Evolutionary conservation across 2,888 invertebrate genomes (phyloP).

Genomic region (Schrankia costaestrigalis): DNA sequence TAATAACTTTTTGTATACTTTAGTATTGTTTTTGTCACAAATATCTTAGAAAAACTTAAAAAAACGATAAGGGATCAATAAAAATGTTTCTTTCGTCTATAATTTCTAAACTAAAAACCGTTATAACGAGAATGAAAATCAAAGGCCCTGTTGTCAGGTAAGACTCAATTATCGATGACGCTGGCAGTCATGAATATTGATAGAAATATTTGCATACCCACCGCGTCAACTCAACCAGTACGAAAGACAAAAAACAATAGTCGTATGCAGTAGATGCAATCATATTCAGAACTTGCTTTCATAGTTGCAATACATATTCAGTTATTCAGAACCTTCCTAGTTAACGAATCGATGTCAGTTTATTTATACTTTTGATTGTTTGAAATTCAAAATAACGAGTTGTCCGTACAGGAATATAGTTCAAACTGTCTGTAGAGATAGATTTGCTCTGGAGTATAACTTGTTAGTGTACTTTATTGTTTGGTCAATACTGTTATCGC

Average conservation of each 20-base stretch:
- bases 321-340: conserved; percentile 26
- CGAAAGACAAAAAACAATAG: conserved; percentile 45
- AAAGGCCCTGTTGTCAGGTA: conserved; percentile 50
- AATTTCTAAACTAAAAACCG: conserved; percentile 18
- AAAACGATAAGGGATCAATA: no score
- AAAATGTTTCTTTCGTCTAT: no score
- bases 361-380: conserved; percentile 19
- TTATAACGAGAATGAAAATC: conserved; percentile 49
- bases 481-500: no score
- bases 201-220: conserved; percentile 62
- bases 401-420: no score
- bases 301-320: conserved; percentile 28
- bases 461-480: no score
- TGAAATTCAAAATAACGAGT: conserved; percentile 13
- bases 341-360: conserved; percentile 21
- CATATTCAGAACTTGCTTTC: conserved; percentile 26
- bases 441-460: no score
- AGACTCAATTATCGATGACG: conserved; percentile 67
- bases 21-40: no score
- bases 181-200: conserved; percentile 67
- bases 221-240: conserved; percentile 40
- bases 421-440: no score
- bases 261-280: conserved; percentile 28
- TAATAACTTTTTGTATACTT: no score
- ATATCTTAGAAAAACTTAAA: no score